These are phyloP conservation scores for Abscondita cerata DNA, from an alignment of 2,888 invertebrate genomes.

Conservation along the genomic window DNA sequence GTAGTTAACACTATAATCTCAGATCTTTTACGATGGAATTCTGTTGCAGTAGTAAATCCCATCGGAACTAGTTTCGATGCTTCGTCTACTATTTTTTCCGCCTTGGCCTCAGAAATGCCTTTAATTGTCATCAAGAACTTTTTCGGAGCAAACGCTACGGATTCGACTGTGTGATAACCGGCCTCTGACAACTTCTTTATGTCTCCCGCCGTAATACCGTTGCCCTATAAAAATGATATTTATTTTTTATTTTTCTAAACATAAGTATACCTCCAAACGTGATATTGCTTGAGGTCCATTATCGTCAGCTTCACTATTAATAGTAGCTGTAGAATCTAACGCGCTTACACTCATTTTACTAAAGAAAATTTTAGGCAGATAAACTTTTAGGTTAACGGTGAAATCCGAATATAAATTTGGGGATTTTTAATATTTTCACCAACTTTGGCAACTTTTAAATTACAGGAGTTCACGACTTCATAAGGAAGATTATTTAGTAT, in stretches of 20 bases:
- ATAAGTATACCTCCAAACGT: constrained; percentile 71
- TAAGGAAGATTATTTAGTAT: no score
- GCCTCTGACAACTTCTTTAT: constrained; percentile 93
- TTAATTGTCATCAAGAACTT: constrained; percentile 88
- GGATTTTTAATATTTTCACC: no score
- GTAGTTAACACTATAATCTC: constrained; percentile 96
- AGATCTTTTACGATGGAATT: constrained; percentile 92
- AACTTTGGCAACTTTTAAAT: no score
- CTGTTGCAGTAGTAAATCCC: constrained; percentile 98
- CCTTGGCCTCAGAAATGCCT: constrained; percentile 97
- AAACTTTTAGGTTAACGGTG: no score
- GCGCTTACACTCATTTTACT: constrained; percentile 52
- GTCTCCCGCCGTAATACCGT: constrained; percentile 89
- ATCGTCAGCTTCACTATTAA: constrained; percentile 66
- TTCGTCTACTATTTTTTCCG: constrained; percentile 90
- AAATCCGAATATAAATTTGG: no score
- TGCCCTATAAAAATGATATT: constrained; percentile 68
- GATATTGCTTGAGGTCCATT: constrained; percentile 74
- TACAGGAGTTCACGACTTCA: no score
- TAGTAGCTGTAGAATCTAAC: constrained; percentile 63
- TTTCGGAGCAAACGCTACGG: constrained; percentile 94
- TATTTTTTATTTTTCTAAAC: background rate
- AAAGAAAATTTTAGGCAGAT: no score
- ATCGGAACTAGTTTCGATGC: constrained; percentile 94
- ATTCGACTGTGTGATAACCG: constrained; percentile 94